Percentiles rank a stretch among this genome's conserved stretches.
Evolutionary conservation across 2,888 invertebrate genomes (phyloP).

Genomic region (Ceramica pisi): DNA sequence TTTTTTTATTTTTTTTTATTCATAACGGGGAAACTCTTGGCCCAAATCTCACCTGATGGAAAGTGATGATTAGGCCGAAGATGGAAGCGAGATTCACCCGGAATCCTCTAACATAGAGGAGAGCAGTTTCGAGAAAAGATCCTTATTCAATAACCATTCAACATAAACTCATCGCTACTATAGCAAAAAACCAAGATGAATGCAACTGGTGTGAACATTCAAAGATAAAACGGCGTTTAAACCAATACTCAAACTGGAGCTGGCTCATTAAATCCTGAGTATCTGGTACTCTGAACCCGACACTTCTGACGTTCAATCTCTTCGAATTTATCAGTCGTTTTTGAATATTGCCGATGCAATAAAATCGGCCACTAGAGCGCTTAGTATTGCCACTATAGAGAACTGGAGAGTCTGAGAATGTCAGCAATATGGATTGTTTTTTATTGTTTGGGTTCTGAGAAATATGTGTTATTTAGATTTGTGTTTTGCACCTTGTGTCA

Average conservation of each 20-base stretch:
- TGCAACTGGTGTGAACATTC: constrained; percentile 36
- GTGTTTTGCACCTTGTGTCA: neutral
- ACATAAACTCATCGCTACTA: neutral
- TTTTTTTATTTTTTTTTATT: no score
- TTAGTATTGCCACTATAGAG: constrained; percentile 21
- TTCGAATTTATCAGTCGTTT: constrained; percentile 27
- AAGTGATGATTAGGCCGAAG: no score
- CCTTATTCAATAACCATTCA: neutral
- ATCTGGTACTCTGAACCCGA: constrained; percentile 11
- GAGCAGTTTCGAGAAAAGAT: neutral
- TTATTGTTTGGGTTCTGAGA: neutral
- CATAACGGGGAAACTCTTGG: no score
- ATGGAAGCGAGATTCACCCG: no score
- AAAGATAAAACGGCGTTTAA: constrained; percentile 20
- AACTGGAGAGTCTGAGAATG: neutral
- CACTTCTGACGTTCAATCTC: constrained; percentile 34
- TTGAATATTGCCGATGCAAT: constrained; percentile 46
- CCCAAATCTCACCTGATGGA: no score
- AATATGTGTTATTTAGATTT: neutral
- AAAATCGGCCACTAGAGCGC: constrained; percentile 21
- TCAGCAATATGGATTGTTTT: constrained; percentile 4
- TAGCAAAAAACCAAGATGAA: neutral
- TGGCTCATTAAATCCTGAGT: constrained; percentile 38
- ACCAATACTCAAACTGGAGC: constrained; percentile 24
- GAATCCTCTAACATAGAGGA: no score